Conservation (phyloP, 1,140 invertebrate species). For the Cotesia vestalis region DNA sequence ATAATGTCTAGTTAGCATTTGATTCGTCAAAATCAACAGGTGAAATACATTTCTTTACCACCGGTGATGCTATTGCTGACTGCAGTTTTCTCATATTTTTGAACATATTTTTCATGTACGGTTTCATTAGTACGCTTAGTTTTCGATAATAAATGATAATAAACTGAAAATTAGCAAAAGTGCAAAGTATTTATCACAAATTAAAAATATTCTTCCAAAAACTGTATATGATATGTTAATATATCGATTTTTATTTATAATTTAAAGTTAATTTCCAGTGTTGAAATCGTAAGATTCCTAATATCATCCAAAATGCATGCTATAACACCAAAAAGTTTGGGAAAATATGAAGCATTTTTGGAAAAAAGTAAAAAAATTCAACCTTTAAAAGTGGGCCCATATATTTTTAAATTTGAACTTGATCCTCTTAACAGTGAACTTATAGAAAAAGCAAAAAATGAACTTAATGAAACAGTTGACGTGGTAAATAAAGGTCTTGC, state of each 20-base stretch:
- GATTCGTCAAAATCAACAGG: not conserved
- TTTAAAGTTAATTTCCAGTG: not conserved
- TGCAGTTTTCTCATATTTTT: constrained; percentile 4
- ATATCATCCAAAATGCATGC: not conserved
- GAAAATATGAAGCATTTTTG: constrained; percentile 2
- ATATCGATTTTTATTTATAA: too few relatives aligned
- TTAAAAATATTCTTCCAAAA: not conserved
- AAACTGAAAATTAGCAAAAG: too few relatives aligned
- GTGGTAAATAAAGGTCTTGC: constrained; percentile 49
- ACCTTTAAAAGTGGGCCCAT: constrained; percentile 43
- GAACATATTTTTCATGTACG: not conserved
- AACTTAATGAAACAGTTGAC: constrained; percentile 65
- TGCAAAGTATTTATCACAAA: too few relatives aligned
- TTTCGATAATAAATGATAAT: too few relatives aligned
- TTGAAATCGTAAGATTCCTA: not conserved
- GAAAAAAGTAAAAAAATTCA: constrained; percentile 21
- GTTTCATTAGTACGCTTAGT: not conserved
- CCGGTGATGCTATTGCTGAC: constrained; percentile 9
- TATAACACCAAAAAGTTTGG: not conserved
- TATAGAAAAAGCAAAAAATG: constrained; percentile 50
- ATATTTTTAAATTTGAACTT: constrained; percentile 46
- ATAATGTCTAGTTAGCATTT: not conserved
- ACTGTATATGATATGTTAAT: too few relatives aligned
- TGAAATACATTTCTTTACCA: not conserved
- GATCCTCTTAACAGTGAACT: constrained; percentile 40